Conservation (phyloP, 2,113 vertebrate species). For the Sigmodon hispidus region DNA sequence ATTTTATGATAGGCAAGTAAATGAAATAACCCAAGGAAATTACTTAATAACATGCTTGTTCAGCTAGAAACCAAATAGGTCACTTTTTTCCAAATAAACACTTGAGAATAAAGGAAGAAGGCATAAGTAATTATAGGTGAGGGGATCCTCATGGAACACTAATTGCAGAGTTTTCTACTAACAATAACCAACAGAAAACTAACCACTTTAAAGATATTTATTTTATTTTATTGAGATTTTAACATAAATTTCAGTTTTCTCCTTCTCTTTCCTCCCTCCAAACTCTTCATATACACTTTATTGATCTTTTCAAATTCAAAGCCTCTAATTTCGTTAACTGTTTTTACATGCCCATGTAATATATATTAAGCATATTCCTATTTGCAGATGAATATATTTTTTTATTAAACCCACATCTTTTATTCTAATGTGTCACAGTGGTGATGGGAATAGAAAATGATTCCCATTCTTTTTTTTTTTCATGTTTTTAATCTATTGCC, state of each 20-base stretch:
- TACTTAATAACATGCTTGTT: conserved; percentile 76
- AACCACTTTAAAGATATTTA: background rate
- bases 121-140: background rate
- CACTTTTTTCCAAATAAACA: conserved; percentile 48
- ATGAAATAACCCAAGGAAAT: conserved; percentile 66
- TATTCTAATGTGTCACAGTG: background rate
- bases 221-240: background rate
- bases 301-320: background rate
- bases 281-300: background rate
- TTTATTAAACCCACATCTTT: background rate
- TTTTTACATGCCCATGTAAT: background rate
- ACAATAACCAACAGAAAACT: background rate
- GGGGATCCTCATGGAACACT: background rate
- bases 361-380: background rate
- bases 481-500: too few relatives aligned
- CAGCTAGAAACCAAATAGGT: conserved; percentile 73
- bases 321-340: background rate
- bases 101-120: conserved; percentile 50
- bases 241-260: background rate
- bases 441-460: background rate
- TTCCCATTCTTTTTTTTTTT: too few relatives aligned
- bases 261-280: background rate
- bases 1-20: conserved; percentile 66
- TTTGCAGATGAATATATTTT: background rate
- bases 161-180: background rate